phyloP scores from a whole-genome alignment of 2,888 invertebrate species.

The Trimorus sp. region DNA sequence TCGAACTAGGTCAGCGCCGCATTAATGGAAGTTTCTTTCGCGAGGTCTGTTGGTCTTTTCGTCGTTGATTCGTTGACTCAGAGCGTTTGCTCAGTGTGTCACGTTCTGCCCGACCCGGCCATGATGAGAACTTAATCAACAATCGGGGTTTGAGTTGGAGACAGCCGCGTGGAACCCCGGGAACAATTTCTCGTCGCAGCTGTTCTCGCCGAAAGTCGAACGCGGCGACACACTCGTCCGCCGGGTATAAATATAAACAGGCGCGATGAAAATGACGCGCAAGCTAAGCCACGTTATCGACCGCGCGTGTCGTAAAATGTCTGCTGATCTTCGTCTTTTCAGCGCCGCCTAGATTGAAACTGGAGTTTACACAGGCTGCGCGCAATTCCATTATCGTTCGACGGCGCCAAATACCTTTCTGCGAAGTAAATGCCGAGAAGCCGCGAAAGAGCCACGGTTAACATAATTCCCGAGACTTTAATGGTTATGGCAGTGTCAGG shows the following conservation, averaged over 20 bases:
- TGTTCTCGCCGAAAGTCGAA: slow-evolving; percentile 16
- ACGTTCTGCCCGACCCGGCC: background rate
- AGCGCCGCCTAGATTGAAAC: slow-evolving; percentile 62
- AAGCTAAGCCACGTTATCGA: slow-evolving; percentile 56
- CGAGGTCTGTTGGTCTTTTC: slow-evolving; percentile 2
- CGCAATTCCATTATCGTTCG: slow-evolving; percentile 69
- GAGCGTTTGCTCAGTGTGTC: background rate
- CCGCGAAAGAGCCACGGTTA: slow-evolving; percentile 67
- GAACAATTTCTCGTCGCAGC: background rate
- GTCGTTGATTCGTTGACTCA: background rate
- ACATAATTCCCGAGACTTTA: slow-evolving; percentile 67
- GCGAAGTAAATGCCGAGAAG: slow-evolving; percentile 64
- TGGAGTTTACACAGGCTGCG: slow-evolving; percentile 66
- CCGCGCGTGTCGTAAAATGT: slow-evolving; percentile 61
- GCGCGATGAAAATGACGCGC: slow-evolving; percentile 46
- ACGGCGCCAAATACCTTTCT: slow-evolving; percentile 65
- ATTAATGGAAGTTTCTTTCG: background rate
- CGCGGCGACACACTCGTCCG: background rate
- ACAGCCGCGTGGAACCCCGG: no score
- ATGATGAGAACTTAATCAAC: background rate
- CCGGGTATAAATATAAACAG: slow-evolving; percentile 54
- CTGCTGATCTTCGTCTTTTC: slow-evolving; percentile 65
- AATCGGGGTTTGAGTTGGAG: no score
- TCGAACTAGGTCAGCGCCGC: slow-evolving; percentile 1
- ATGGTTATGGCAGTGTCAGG: slow-evolving; percentile 66